These are phyloP conservation scores for Neodontobutis hainanensis DNA, from an alignment of 2,113 vertebrate genomes.

Conservation along the genomic window DNA sequence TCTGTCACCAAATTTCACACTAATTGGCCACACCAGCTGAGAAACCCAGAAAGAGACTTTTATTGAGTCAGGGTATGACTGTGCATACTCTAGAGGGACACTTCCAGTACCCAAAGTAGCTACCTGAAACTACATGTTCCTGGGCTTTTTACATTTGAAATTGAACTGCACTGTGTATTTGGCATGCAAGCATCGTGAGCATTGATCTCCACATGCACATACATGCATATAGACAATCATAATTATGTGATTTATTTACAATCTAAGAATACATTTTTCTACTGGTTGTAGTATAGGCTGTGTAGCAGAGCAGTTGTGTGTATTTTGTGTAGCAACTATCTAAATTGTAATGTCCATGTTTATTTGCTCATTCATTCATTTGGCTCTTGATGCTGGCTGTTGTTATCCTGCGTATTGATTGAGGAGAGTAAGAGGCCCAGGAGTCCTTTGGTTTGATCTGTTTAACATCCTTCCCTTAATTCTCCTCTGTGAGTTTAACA, in stretches of 20 bases:
- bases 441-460: constrained; percentile 67
- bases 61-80: constrained; percentile 66
- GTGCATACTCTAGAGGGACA: constrained; percentile 54
- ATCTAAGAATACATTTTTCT: constrained; percentile 25
- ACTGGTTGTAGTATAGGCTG: constrained; percentile 9
- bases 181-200: constrained; percentile 27
- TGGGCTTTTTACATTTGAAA: constrained; percentile 43
- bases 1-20: constrained; percentile 78
- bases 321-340: constrained; percentile 15
- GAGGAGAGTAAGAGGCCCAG: constrained; percentile 49
- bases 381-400: constrained; percentile 55
- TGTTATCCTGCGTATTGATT: constrained; percentile 67
- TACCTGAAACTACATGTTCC: constrained; percentile 41
- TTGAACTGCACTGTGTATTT: constrained; percentile 14
- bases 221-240: constrained; percentile 22
- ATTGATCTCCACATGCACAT: constrained; percentile 52
- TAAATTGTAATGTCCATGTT: constrained; percentile 40
- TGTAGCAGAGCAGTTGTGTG: constrained; percentile 17
- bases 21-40: constrained; percentile 77
- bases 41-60: constrained; percentile 66
- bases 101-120: constrained; percentile 46
- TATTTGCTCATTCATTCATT: constrained; percentile 57
- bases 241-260: constrained; percentile 42
- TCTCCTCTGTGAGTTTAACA: constrained; percentile 61
- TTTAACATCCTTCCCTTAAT: constrained; percentile 68